These are phyloP conservation scores for Ursus arctos DNA, from an alignment of 2,113 vertebrate species.

Conservation along the genomic window DNA sequence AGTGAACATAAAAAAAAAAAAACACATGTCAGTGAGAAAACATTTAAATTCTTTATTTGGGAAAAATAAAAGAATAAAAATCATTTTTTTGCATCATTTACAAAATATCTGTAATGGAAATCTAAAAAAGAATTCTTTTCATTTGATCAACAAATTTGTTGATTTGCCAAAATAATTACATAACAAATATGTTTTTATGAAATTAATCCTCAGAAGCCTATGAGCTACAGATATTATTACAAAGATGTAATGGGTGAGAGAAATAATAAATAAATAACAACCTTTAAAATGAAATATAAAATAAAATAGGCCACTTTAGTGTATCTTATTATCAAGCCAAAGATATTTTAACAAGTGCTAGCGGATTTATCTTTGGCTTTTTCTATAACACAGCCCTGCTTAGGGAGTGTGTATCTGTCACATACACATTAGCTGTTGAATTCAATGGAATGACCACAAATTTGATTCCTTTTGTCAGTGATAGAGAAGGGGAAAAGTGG, in stretches of 20 bases:
- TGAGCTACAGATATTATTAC: neutral
- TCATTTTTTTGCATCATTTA: neutral
- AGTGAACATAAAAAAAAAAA: constrained; percentile 3
- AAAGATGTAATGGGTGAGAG: neutral
- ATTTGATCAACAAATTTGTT: neutral
- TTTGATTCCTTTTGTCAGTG: neutral
- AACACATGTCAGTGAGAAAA: neutral
- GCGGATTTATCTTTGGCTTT: constrained; percentile 13
- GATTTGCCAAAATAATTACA: neutral
- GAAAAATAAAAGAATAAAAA: neutral
- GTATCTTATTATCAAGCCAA: constrained; percentile 4
- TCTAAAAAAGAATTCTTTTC: neutral
- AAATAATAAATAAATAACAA: neutral
- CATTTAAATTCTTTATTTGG: neutral
- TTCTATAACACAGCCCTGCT: neutral
- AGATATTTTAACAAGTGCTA: neutral
- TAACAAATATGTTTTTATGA: neutral
- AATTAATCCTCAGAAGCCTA: neutral
- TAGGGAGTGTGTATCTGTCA: neutral
- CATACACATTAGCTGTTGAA: neutral
- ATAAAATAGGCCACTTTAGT: neutral
- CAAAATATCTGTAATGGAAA: neutral
- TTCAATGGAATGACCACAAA: neutral
- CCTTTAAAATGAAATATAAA: neutral
- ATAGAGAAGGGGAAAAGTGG: neutral